Evolutionary conservation across 2,888 invertebrate genomes (phyloP).

Genomic region (Coleophora flavipennella): DNA sequence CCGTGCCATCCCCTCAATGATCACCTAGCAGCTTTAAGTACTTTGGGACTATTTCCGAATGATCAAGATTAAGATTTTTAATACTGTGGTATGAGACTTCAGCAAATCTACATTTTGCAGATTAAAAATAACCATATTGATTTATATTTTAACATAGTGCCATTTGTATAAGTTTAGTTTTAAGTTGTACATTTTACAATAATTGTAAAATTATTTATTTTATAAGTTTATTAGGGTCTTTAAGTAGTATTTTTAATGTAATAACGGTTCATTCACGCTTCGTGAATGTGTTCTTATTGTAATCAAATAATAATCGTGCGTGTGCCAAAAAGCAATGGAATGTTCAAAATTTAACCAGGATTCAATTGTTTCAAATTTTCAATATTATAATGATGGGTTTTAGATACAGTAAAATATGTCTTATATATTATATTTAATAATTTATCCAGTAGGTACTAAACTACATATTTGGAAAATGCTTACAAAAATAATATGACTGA

Average conservation of each 20-base stretch:
- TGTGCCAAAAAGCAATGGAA: slow-evolving; percentile 33
- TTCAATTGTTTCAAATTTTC: neutral
- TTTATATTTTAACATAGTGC: slow-evolving; percentile 17
- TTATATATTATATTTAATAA: too few species aligned
- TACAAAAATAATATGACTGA: too few species aligned
- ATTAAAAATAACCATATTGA: too few species aligned
- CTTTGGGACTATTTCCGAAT: too few species aligned
- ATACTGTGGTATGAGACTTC: too few species aligned
- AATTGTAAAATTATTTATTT: slow-evolving; percentile 43
- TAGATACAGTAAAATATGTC: too few species aligned
- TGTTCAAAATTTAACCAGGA: slow-evolving; percentile 12
- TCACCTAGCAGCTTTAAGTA: too few species aligned
- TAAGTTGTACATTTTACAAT: slow-evolving; percentile 24
- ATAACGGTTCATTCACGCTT: neutral
- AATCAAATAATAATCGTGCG: slow-evolving; percentile 11
- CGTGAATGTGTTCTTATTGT: neutral
- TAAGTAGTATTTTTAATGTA: neutral
- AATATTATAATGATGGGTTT: neutral
- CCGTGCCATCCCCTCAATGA: too few species aligned
- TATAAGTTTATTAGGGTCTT: slow-evolving; percentile 33
- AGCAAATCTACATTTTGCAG: too few species aligned
- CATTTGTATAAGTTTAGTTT: slow-evolving; percentile 25
- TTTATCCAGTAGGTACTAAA: too few species aligned
- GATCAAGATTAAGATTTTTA: too few species aligned
- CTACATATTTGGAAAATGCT: too few species aligned